These are phyloP conservation scores for Pachypsylla venusta DNA, from an alignment of 1,140 invertebrate genomes.

Conservation along the genomic window DNA sequence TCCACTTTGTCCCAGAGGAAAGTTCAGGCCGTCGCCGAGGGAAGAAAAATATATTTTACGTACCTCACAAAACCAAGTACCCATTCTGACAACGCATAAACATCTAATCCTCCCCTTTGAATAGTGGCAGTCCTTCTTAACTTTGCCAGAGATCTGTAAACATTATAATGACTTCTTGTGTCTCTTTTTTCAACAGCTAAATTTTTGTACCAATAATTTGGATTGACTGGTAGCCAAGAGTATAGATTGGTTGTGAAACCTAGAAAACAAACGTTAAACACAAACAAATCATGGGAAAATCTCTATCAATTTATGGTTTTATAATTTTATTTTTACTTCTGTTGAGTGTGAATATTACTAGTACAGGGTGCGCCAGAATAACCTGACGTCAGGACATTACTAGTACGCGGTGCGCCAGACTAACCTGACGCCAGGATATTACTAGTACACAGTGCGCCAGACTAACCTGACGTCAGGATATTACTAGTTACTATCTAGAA, in stretches of 20 bases:
- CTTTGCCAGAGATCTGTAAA: slow-evolving; percentile 34
- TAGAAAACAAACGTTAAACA: slow-evolving; percentile 4
- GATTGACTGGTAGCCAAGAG: slow-evolving; percentile 17
- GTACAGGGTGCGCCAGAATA: background rate
- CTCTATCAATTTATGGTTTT: too few relatives aligned
- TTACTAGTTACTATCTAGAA: too few relatives aligned
- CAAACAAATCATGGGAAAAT: background rate
- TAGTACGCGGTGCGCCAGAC: background rate
- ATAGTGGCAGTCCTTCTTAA: slow-evolving; percentile 30
- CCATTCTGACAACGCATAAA: slow-evolving; percentile 6
- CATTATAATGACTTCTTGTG: slow-evolving; percentile 32
- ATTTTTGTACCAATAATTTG: slow-evolving; percentile 33
- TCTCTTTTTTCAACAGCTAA: slow-evolving; percentile 26
- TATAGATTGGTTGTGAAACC: slow-evolving; percentile 15
- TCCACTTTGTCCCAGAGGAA: too few relatives aligned
- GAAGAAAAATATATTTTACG: too few relatives aligned
- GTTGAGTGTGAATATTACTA: background rate
- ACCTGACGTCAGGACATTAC: background rate
- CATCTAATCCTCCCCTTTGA: slow-evolving; percentile 25
- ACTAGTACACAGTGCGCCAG: background rate
- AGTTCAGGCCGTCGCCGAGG: too few relatives aligned
- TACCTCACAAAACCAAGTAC: slow-evolving; percentile 13
- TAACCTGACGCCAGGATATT: background rate
- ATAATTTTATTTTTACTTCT: too few relatives aligned
- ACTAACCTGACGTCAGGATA: background rate